Evolutionary conservation across 1,140 invertebrate species (phyloP).

Genomic region (Drosophila albomicans): DNA sequence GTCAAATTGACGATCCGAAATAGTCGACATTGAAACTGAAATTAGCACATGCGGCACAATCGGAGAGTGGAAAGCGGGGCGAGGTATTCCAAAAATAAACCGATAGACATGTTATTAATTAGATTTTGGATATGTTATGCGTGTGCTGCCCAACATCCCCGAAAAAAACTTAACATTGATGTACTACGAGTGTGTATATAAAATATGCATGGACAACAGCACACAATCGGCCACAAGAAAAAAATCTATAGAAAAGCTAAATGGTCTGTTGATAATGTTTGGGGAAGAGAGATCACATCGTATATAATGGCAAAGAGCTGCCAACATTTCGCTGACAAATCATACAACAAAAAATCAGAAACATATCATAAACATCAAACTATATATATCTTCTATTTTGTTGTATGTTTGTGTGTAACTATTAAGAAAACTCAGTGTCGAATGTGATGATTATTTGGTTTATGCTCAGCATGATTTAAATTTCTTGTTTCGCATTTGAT

Average conservation of each 20-base stretch:
- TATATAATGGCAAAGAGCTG: constrained; percentile 18
- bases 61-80: not conserved
- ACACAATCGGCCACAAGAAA: not conserved
- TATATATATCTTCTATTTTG: constrained; percentile 6
- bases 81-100: constrained; percentile 60
- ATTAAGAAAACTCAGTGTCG: constrained; percentile 3
- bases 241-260: constrained; percentile 12
- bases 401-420: not conserved
- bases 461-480: constrained; percentile 45
- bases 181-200: not conserved
- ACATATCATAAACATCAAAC: constrained; percentile 1
- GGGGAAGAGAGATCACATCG: not conserved
- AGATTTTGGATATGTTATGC: constrained; percentile 70
- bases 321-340: constrained; percentile 34
- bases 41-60: constrained; percentile 48
- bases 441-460: constrained; percentile 19
- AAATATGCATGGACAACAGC: constrained; percentile 5
- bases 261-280: constrained; percentile 32
- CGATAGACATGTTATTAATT: constrained; percentile 70
- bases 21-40: constrained; percentile 74
- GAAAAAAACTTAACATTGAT: constrained; percentile 2
- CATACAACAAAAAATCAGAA: constrained; percentile 14
- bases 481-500: constrained; percentile 30
- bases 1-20: constrained; percentile 47
- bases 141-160: constrained; percentile 15